Percentiles rank a stretch among this genome's conserved stretches.
phyloP scores from a whole-genome alignment of 30 jellyfish, hydroid and myxozoan species.

The Turritopsis rubra region DNA sequence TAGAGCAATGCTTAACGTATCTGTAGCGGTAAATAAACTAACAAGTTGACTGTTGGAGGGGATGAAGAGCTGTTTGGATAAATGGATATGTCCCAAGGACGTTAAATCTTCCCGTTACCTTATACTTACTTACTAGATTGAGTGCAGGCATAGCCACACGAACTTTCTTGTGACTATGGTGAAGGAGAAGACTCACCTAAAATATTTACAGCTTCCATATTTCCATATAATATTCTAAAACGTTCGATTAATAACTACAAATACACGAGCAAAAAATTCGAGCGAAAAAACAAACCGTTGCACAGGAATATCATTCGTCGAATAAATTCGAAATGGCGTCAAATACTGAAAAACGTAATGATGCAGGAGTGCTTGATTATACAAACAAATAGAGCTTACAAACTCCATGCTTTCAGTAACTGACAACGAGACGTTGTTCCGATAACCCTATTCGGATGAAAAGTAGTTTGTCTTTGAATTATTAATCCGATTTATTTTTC shows the following conservation, averaged over 20 bases:
- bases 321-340: not conserved
- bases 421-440: not conserved
- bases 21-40: too few species aligned
- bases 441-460: not conserved
- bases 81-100: too few species aligned
- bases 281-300: not conserved
- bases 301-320: not conserved
- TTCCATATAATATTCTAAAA: not conserved
- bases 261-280: not conserved
- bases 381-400: not conserved
- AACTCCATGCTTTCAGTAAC: not conserved
- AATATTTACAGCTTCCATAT: not conserved
- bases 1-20: too few species aligned
- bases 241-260: not conserved
- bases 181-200: not conserved
- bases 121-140: too few species aligned
- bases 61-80: too few species aligned
- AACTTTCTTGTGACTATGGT: too few species aligned
- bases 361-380: not conserved
- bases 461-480: not conserved
- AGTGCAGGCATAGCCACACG: too few species aligned
- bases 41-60: too few species aligned
- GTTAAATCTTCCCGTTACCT: too few species aligned
- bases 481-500: too few species aligned
- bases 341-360: not conserved